Percentiles rank a stretch among this genome's conserved stretches.
phyloP scores from a whole-genome alignment of 2,113 vertebrate species.

The Apodemus sylvaticus region DNA sequence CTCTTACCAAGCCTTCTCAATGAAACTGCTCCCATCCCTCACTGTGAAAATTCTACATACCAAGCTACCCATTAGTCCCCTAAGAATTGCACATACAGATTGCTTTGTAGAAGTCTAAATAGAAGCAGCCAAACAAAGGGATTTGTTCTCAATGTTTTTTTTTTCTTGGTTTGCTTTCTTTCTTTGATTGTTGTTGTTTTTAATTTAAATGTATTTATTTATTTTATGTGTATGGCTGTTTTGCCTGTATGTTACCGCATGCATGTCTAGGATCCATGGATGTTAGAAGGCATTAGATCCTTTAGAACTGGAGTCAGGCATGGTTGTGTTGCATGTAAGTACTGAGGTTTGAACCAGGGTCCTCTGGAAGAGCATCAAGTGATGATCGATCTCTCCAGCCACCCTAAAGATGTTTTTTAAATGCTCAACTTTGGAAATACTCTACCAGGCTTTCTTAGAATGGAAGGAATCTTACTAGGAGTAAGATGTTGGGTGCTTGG shows the following conservation, averaged over 20 bases:
- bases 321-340: background rate
- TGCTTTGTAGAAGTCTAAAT: background rate
- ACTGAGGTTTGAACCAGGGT: background rate
- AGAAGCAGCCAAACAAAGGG: background rate
- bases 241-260: background rate
- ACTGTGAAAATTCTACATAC: background rate
- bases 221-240: background rate
- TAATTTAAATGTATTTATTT: background rate
- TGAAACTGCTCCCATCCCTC: background rate
- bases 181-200: background rate
- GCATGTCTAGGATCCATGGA: background rate
- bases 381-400: background rate
- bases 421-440: background rate
- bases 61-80: background rate
- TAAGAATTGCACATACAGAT: background rate
- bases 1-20: background rate
- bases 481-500: background rate
- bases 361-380: background rate
- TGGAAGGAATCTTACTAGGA: background rate
- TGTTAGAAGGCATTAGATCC: background rate
- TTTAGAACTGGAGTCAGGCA: background rate
- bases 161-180: background rate
- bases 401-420: background rate
- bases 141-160: background rate
- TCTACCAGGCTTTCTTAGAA: background rate